Evolutionary conservation across 2,888 invertebrate species (phyloP).

Genomic region (Aspidiotus destructor): DNA sequence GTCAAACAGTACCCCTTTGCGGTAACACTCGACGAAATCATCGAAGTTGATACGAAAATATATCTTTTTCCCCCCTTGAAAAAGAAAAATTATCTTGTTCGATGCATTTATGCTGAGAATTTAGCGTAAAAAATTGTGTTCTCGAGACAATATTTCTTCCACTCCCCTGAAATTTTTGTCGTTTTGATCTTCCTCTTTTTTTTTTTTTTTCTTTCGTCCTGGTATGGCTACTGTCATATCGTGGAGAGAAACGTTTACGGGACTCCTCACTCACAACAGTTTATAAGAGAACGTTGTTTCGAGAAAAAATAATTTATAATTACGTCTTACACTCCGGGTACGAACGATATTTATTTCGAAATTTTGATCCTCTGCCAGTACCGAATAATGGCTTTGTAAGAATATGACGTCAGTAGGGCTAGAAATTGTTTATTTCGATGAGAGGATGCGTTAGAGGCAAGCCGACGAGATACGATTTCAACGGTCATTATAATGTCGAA

Average conservation of each 20-base stretch:
- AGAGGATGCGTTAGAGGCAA: slow-evolving; percentile 26
- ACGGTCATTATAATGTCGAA: slow-evolving; percentile 32
- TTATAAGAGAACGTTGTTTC: not conserved
- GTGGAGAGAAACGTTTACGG: no score
- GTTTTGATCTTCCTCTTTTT: not conserved
- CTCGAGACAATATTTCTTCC: no score
- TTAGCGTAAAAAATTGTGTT: no score
- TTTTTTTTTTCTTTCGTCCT: not conserved
- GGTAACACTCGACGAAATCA: no score
- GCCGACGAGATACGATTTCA: slow-evolving; percentile 19
- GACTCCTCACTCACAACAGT: no score
- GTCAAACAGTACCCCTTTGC: no score
- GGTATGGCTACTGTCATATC: no score
- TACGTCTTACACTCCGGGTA: slow-evolving; percentile 29
- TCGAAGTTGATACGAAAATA: no score
- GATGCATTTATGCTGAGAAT: no score
- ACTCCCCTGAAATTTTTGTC: not conserved
- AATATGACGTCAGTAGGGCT: slow-evolving; percentile 25
- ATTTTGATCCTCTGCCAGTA: slow-evolving; percentile 29
- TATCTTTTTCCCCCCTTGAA: no score
- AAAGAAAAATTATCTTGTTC: no score
- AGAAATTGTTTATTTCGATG: slow-evolving; percentile 32
- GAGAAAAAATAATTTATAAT: slow-evolving; percentile 28
- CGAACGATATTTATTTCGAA: slow-evolving; percentile 30
- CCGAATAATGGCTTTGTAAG: slow-evolving; percentile 29